Evolutionary conservation across 2,797 vertebrate species (phyloP), one percentile per base, ranked within the genome.

Genomic region (Halcyon badia): DNA sequence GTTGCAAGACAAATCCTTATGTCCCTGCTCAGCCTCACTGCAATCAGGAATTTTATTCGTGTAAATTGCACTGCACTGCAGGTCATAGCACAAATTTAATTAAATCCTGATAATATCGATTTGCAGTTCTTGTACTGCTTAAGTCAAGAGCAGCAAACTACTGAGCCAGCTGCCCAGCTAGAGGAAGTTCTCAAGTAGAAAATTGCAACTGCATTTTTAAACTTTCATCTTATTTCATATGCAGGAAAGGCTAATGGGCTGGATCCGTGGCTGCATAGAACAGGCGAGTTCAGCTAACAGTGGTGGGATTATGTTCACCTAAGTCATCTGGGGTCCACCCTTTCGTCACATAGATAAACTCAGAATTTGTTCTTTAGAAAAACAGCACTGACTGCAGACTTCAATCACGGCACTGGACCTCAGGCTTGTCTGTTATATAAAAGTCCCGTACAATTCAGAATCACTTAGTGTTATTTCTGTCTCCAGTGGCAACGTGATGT

Each of bases 51-150:
- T 88, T 69, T 82, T 46, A 41, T 46, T 70, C 11, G 3, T 21
- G 62, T 54, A 57, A 57, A 48, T 92, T 56, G 24, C 51, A 46
- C 52, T 9, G 20, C 83, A 94, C 21, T 78, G 69, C 76, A 94
- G 76, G 89, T 86, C 91, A 90, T 54, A 62, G 87, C 89, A 84
- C 84, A 95, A 44, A 94, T 93, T 95, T 94, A 91, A 97, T 96
- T 95, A 94, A 92, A 91, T 70, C 83, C 39, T 83, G 85, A 92
- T 96, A 90, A 97, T 92, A 95, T 93, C 28, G 3, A 94, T 95
- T 81, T 92, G 69, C n/a, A 60, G 65, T 37, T 85, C 81, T 87
- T 66, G 78, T 60, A 42, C 37, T 51, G 35, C 69, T 72, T 24
- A 48, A 88, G 62, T 76, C 6, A 8, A 57, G 44, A 90, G 24